These are phyloP conservation scores for Chaenocephalus aceratus DNA, from an alignment of 2,113 vertebrate species.

Conservation along the genomic window DNA sequence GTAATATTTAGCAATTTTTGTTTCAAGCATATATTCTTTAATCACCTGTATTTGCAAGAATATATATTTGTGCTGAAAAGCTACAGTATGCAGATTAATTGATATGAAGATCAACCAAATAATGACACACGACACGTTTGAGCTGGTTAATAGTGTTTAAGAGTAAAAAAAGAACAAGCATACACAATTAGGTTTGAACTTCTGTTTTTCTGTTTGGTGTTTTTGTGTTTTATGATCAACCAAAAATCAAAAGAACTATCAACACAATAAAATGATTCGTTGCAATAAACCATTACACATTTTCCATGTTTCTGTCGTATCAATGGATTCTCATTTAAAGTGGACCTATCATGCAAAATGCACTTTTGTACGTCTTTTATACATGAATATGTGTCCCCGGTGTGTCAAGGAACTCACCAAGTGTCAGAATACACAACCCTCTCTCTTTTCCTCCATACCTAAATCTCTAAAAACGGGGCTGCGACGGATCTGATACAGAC, in stretches of 20 bases:
- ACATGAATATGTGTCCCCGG: too few relatives aligned
- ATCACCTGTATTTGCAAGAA: not conserved
- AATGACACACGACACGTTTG: not conserved
- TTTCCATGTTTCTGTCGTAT: not conserved
- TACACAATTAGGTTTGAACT: not conserved
- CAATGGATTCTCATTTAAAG: conserved; percentile 4
- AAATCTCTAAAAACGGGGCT: too few relatives aligned
- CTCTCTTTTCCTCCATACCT: too few relatives aligned
- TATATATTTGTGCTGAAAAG: not conserved
- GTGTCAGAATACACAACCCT: too few relatives aligned
- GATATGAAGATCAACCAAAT: not conserved
- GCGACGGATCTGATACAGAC: too few relatives aligned
- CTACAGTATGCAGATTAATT: not conserved
- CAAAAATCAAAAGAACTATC: not conserved
- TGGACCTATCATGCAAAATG: not conserved
- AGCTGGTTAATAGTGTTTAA: not conserved
- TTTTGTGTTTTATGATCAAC: not conserved
- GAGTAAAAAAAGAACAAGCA: not conserved
- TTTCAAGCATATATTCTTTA: not conserved
- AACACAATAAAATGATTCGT: not conserved
- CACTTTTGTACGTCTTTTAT: too few relatives aligned
- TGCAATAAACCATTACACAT: not conserved
- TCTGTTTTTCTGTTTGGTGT: not conserved
- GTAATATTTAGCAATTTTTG: not conserved
- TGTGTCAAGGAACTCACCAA: too few relatives aligned